These are phyloP conservation scores for Diorhabda elongata DNA, from an alignment of 1,140 invertebrate genomes.

Conservation along the genomic window DNA sequence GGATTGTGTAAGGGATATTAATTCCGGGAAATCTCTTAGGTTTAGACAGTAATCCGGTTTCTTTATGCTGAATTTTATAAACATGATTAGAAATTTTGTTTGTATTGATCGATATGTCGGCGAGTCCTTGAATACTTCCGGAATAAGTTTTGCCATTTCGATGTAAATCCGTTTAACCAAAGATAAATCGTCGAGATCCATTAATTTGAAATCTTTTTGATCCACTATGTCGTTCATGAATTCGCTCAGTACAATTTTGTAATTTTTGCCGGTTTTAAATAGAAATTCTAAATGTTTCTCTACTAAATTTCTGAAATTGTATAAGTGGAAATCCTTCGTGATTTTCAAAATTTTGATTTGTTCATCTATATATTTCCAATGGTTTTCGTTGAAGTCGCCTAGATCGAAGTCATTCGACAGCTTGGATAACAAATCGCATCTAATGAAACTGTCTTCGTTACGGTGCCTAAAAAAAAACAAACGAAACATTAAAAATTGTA, in stretches of 20 bases:
- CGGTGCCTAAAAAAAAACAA: constrained; percentile 13
- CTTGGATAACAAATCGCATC: background rate
- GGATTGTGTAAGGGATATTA: background rate
- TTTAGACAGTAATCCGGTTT: constrained; percentile 11
- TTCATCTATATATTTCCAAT: constrained; percentile 17
- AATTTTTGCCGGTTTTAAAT: constrained; percentile 4
- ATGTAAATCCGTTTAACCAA: constrained; percentile 6
- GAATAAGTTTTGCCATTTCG: background rate
- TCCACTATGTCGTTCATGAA: constrained; percentile 11
- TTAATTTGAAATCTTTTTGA: background rate
- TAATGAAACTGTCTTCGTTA: constrained; percentile 7
- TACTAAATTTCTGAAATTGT: background rate
- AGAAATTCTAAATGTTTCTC: constrained; percentile 15
- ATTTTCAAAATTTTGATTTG: constrained; percentile 1
- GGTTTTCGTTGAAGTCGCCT: constrained; percentile 11
- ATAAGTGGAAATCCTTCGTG: constrained; percentile 3
- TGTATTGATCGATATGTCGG: background rate
- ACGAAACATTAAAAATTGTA: too few species aligned
- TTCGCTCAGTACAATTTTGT: background rate
- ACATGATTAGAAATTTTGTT: background rate
- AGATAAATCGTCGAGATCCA: background rate
- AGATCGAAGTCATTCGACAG: background rate
- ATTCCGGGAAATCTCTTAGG: constrained; percentile 1
- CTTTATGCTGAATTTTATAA: background rate
- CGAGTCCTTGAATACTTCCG: background rate